Base-by-base conservation (phyloP, 2,888 invertebrate genomes). In the Pasiphila rectangulata region DNA sequence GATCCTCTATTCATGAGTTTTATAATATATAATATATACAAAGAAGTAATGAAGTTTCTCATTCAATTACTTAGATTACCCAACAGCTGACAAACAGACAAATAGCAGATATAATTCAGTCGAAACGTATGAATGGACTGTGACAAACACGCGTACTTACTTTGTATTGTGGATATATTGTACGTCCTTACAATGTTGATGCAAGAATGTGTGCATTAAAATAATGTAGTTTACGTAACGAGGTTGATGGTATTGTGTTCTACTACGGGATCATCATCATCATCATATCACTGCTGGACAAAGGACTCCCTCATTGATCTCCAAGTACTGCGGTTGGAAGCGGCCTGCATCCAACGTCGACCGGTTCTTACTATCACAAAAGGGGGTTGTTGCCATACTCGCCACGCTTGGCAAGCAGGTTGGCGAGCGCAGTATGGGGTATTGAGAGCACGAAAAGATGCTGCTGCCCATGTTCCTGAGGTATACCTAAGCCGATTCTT, bases 61-160 rank as follows among this genome's bases (percentile, higher is more conserved):
- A 56, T 53, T 54, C 57, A 54, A 57, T 57, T 51, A 56, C 34
- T 54, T 43, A 51, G 51, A 50, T 57, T 54, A 44, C 54, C 47
- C 46, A 56, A 56, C 52, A 37, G 39, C 55, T 45, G 50, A 46
- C 46, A 47, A 41, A 35, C 44, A 49, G 41, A 54, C 48, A 57
- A 53, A 54, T 56, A 7, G 38, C 50, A 39, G 19, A 43, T 45
- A 57, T 52, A 27, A 47, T 50, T 56, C 49, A 50, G 24, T 3
- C 27, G 30, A 15, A 41, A 40, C 36, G 27, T 49, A 34, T 57
- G 52, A 49, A 55, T 49, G 29, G 47, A 15, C 45, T 24, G 48
- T 56, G 49, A 55, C 51, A 46, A 42, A 53, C 43, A 29, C 13
- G 16, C 39, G 16, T 23, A 39, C n/a, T 39, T 39, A n/a, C n/a